A percentile compares a stretch with the other conserved stretches of the same genome.
phyloP scores from a whole-genome alignment of 1,140 invertebrate species.

The Zophobas morio region DNA sequence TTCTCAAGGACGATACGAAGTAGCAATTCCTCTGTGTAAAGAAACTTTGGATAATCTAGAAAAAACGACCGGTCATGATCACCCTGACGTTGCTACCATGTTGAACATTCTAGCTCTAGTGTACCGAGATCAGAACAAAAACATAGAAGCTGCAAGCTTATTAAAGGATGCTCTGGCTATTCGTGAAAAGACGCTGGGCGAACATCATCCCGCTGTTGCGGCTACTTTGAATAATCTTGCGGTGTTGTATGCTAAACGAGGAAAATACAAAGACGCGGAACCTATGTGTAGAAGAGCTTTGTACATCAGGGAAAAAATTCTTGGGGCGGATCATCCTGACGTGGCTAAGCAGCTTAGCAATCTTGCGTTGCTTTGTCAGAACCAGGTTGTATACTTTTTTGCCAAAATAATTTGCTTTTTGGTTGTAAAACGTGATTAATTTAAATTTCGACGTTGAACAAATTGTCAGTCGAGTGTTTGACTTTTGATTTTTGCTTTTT shows the following conservation, averaged over 20 bases:
- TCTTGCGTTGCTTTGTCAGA: constrained; percentile 97
- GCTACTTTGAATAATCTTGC: constrained; percentile 98
- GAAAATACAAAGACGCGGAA: constrained; percentile 98
- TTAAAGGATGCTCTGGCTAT: constrained; percentile 99
- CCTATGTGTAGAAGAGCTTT: constrained; percentile 98
- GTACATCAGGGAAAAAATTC: constrained; percentile 97
- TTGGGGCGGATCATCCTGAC: constrained; percentile 98
- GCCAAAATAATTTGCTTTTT: no score
- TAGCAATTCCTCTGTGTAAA: constrained; percentile 99
- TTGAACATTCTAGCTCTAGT: constrained; percentile 98
- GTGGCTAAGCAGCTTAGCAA: constrained; percentile 99
- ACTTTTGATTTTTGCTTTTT: no score
- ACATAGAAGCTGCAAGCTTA: constrained; percentile 98
- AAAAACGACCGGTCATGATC: constrained; percentile 98
- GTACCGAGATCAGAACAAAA: constrained; percentile 97
- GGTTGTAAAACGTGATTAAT: no score
- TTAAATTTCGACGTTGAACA: no score
- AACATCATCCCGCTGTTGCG: constrained; percentile 99
- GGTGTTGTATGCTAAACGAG: constrained; percentile 98
- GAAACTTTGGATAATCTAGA: constrained; percentile 99
- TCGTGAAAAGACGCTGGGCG: constrained; percentile 97
- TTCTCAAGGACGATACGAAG: constrained; percentile 97
- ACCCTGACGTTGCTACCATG: constrained; percentile 99
- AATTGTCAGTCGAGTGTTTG: no score
- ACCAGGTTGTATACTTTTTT: constrained; percentile 76